Base-by-base conservation (phyloP, 2,888 invertebrate species). In the Acrobasis suavella region DNA sequence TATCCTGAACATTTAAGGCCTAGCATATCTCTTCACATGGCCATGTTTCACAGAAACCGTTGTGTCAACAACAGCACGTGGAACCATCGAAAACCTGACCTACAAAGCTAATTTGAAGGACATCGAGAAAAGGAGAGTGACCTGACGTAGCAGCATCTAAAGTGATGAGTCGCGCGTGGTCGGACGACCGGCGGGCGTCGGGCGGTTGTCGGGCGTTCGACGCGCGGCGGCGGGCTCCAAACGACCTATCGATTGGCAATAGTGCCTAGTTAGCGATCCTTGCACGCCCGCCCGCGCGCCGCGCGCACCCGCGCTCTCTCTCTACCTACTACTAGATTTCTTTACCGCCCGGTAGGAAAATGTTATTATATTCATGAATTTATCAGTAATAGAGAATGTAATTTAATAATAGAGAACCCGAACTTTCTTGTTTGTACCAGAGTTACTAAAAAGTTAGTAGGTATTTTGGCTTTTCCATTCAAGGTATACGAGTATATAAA, bases 31-130 rank as follows among this genome's bases (percentile, higher is more conserved):
- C 5, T n/a, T 46, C 46, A 46, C 46, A n/a, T 46, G 46, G n/a
- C 39, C 55, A 39, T 42, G 39, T 42, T 22, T 14, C 16, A 14
- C 14, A 5, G 9, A 46, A 52, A 32, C 17, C 42, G 72, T 76
- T 74, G 74, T 80, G 86, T 86, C 88, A 90, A 91, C 89, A 91
- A 86, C 77, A 81, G 83, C 90, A 91, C 91, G 90, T 91, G 91
- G 86, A 83, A 82, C 83, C 79, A 82, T 82, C 83, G 83, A 89
- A 88, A 89, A 89, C 91, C 91, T 92, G 91, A 92, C 91, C 91
- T 92, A 92, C 91, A 92, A 89, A 91, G 91, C 91, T 91, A 91
- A 92, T 92, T 91, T 91, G 91, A 92, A 92, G 91, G 91, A 92
- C 91, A 91, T 87, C 89, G 89, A 88, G 91, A 92, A 92, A 92